Evolutionary conservation across 2,888 invertebrate species (phyloP).

Genomic region (Ophioninae sp.): DNA sequence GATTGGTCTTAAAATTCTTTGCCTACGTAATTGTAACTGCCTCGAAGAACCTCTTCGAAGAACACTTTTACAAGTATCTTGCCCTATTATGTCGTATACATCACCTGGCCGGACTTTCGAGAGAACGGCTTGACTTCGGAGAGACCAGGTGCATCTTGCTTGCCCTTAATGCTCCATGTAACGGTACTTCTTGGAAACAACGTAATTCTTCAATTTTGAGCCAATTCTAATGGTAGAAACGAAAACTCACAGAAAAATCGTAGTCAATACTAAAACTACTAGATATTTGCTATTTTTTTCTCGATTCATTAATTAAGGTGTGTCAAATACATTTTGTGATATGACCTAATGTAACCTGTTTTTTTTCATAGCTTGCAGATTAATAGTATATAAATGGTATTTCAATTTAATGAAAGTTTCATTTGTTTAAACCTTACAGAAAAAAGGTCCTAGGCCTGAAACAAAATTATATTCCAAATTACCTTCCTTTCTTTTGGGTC

Average conservation of each 20-base stretch:
- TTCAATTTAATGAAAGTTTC: too few species aligned
- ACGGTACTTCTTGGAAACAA: not conserved
- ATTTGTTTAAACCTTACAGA: too few species aligned
- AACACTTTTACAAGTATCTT: not conserved
- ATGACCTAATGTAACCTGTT: too few species aligned
- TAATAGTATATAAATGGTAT: too few species aligned
- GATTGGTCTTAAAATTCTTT: not conserved
- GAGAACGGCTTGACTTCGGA: not conserved
- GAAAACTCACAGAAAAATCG: not conserved
- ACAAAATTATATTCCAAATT: too few species aligned
- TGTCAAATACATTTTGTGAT: too few species aligned
- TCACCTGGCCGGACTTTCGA: not conserved
- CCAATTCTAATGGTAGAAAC: not conserved
- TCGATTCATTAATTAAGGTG: too few species aligned
- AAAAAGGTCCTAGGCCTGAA: too few species aligned
- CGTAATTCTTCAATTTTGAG: not conserved
- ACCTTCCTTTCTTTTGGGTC: too few species aligned
- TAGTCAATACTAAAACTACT: not conserved
- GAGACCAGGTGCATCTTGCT: not conserved
- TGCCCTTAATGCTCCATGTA: not conserved
- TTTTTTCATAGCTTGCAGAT: too few species aligned
- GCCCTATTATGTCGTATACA: not conserved
- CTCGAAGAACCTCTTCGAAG: not conserved
- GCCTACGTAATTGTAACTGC: not conserved
- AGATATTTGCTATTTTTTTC: not conserved